A percentile compares a stretch with the other conserved stretches of the same genome.
Conservation (phyloP, 2,797 vertebrate genomes). For the Crypturellus tataupa region DNA sequence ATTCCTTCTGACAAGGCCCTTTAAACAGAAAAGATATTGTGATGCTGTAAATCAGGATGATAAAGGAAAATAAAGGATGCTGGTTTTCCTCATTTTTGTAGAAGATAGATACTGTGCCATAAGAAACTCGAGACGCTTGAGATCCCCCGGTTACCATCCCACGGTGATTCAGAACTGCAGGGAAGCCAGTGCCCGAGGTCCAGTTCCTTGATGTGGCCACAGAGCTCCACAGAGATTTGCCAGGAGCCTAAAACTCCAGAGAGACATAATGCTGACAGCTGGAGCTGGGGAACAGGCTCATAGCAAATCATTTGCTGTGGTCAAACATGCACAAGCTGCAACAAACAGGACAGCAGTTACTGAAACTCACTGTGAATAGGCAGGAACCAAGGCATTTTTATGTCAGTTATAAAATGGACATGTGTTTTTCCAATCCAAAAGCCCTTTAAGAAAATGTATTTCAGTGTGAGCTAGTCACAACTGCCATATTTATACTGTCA, state of each 20-base stretch:
- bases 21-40: not conserved
- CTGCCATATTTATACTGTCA: not conserved
- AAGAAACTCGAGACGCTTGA: not conserved
- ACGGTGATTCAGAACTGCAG: not conserved
- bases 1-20: not conserved
- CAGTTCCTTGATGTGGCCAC: not conserved
- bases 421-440: not conserved
- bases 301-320: not conserved
- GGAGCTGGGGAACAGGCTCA: not conserved
- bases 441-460: not conserved
- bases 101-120: rapidly evolving
- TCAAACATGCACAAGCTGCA: not conserved
- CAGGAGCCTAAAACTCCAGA: not conserved
- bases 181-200: rapidly evolving
- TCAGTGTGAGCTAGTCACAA: not conserved
- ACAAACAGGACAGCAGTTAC: not conserved
- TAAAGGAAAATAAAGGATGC: not conserved
- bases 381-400: not conserved
- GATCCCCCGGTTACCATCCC: not conserved
- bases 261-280: not conserved
- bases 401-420: not conserved
- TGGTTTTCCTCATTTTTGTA: not conserved
- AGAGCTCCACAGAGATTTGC: not conserved
- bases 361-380: not conserved
- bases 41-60: not conserved